phyloP scores from a whole-genome alignment of 2,888 invertebrate genomes.

The Pandemis corylana region DNA sequence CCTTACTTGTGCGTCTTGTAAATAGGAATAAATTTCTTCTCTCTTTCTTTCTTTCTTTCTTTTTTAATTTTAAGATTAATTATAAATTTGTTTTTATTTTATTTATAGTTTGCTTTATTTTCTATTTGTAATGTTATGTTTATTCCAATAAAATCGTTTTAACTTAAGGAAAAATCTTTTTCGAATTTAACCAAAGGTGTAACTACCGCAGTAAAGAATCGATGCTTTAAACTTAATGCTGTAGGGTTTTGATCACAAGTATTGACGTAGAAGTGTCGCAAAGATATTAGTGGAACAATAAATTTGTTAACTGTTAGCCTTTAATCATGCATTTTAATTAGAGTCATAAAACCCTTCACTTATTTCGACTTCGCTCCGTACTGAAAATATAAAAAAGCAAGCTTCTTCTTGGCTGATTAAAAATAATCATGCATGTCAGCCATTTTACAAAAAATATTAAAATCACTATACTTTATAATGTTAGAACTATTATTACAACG shows the following conservation, averaged over 20 bases:
- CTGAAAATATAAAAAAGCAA: slow-evolving; percentile 1
- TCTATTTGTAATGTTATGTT: too few relatives aligned
- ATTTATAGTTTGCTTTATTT: too few relatives aligned
- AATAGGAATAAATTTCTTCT: too few relatives aligned
- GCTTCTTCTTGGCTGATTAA: not conserved
- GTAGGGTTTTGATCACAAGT: not conserved
- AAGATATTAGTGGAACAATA: slow-evolving; percentile 47
- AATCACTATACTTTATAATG: not conserved
- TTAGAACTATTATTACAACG: not conserved
- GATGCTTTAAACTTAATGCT: slow-evolving; percentile 2
- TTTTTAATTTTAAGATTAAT: too few relatives aligned
- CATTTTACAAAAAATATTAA: slow-evolving; percentile 3
- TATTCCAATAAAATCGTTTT: too few relatives aligned
- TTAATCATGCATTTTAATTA: slow-evolving; percentile 38
- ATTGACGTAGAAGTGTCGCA: not conserved
- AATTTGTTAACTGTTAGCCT: slow-evolving; percentile 45
- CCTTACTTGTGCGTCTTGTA: too few relatives aligned
- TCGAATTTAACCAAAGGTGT: too few relatives aligned
- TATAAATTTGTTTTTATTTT: too few relatives aligned
- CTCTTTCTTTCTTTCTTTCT: too few relatives aligned
- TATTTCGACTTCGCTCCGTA: not conserved
- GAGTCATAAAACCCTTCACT: not conserved
- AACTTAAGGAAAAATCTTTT: too few relatives aligned
- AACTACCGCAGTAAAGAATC: not conserved
- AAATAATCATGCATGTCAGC: slow-evolving; percentile 23